Evolutionary conservation across 2,113 vertebrate genomes (phyloP), one percentile per base, ranked within the genome.

Genomic region (Apus apus): DNA sequence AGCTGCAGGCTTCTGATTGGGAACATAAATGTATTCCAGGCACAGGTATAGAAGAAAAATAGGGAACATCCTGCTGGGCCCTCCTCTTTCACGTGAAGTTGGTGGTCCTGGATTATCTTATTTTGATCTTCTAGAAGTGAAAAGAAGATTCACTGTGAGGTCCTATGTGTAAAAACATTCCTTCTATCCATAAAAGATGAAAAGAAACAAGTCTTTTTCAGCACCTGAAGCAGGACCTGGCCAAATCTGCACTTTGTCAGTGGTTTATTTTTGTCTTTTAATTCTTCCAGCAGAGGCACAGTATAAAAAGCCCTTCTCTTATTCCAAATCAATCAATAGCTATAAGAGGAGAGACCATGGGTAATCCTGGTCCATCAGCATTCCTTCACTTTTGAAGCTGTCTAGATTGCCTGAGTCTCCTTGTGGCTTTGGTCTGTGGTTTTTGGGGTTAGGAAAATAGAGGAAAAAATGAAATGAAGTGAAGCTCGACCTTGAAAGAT

Each of bases 1-100:
- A 25, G 97, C 98, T 57, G 96, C 96, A 26, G 54, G 96, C 97
- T 66, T 97, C 97, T 25, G 98, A 97, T n/a, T 78, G 3, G 96
- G 88, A 68, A 96, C 57, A 16, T 97, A 97, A 72, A 98, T 8
- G 29, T 96, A 93, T 4, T n/a, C 5, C 16, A 96, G 97, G 15
- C 96, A 97, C 76, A 97, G 96, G 70, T 73, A 86, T n/a, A 96
- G 97, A 65, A 91, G 77, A 46, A 97, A 90, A 38, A 97, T 76
- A 50, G 90, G 97, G 53, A 97, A 95, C 70, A 96, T 97, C 73
- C 96, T 98, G 40, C 97, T 97, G 5, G 93, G 89, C 85, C 96
- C 83, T 27, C 79, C 45, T 13, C 89, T 96, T 70, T 97, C 92
- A 40, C 86, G 85, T 6, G 97, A 95, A 25, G 89, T 96, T 30